Conservation (phyloP, 2,113 vertebrate genomes). For the Corvus moneduloides region DNA sequence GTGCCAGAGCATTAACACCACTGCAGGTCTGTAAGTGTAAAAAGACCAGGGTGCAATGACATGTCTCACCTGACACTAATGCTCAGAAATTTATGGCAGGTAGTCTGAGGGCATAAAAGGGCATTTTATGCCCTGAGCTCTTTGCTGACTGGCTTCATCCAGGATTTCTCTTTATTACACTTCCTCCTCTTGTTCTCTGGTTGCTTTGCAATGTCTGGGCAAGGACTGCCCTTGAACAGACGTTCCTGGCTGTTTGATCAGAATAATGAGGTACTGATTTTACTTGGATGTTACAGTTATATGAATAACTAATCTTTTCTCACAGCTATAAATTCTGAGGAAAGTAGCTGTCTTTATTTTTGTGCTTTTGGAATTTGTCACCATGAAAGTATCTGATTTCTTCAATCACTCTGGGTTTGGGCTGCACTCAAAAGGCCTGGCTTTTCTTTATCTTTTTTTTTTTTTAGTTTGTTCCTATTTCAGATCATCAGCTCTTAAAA, state of each 20-base stretch:
- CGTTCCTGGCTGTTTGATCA: neutral
- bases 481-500: neutral
- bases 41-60: neutral
- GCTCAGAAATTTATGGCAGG: neutral
- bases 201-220: neutral
- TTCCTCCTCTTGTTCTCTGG: rapidly evolving
- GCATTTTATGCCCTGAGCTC: neutral
- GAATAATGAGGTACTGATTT: neutral
- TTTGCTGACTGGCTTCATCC: neutral
- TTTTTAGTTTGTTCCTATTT: neutral
- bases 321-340: neutral
- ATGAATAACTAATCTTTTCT: neutral
- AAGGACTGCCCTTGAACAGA: neutral
- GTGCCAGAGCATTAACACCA: neutral
- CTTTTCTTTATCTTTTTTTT: neutral
- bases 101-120: neutral
- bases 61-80: neutral
- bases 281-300: neutral
- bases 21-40: neutral
- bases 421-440: neutral
- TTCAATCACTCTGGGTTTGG: neutral
- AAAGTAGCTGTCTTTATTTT: neutral
- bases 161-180: neutral
- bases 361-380: neutral
- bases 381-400: neutral